Percentiles rank a stretch among this genome's conserved stretches.
These are phyloP conservation scores for Drosophila pandora DNA, from an alignment of 1,140 invertebrate species.

Conservation along the genomic window DNA sequence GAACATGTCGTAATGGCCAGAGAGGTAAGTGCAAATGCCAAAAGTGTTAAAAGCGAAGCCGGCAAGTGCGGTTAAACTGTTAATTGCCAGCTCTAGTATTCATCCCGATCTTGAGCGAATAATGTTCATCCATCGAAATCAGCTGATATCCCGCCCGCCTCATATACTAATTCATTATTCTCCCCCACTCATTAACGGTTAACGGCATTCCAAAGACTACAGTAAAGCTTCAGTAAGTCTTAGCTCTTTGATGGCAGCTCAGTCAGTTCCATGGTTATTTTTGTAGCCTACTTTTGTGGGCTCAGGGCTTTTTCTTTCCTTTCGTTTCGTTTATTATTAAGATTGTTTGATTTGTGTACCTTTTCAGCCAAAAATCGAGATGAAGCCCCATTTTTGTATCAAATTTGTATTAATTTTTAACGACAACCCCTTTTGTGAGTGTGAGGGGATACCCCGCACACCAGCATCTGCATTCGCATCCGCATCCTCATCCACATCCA, in stretches of 20 bases:
- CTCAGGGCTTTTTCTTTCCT: background rate
- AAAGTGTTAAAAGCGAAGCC: conserved; percentile 42
- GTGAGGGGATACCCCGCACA: background rate
- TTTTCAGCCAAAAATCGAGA: background rate
- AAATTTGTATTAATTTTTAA: background rate
- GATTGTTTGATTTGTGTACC: background rate
- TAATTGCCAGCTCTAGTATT: conserved; percentile 14
- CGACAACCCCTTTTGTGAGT: conserved; percentile 11
- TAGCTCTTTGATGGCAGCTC: no score
- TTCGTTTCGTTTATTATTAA: background rate
- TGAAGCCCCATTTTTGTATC: no score
- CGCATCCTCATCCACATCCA: conserved; percentile 17
- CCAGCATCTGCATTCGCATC: background rate
- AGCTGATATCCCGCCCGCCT: conserved; percentile 29
- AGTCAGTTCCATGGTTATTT: background rate
- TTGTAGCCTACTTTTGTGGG: background rate
- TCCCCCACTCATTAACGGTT: background rate
- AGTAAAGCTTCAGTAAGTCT: background rate
- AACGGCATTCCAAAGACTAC: background rate
- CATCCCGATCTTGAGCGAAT: conserved; percentile 20
- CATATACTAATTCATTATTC: conserved; percentile 7
- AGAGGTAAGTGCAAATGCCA: conserved; percentile 84
- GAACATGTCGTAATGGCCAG: conserved; percentile 87
- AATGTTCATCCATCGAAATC: conserved; percentile 11
- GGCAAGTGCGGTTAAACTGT: conserved; percentile 47